A percentile compares a stretch with the other conserved stretches of the same genome.
Conservation (phyloP, 1,140 invertebrate genomes). For the Trichonephila inaurata region DNA sequence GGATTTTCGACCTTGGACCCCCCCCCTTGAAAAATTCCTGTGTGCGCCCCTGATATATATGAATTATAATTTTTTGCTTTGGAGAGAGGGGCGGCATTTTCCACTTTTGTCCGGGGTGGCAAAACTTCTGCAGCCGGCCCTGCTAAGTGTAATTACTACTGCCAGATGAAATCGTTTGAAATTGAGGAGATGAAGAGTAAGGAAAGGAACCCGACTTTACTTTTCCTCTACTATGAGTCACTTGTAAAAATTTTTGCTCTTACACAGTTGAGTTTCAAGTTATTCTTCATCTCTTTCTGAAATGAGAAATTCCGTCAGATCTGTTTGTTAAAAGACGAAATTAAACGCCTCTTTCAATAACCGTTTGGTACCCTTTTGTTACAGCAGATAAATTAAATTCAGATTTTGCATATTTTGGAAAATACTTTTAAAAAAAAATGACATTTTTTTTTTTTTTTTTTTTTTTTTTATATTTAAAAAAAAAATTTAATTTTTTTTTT, state of each 20-base stretch:
- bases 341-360: conserved; percentile 47
- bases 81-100: too few species aligned
- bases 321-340: conserved; percentile 17
- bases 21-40: too few species aligned
- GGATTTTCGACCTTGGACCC: too few species aligned
- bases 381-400: not conserved
- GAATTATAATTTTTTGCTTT: too few species aligned
- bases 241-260: conserved; percentile 28
- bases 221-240: not conserved
- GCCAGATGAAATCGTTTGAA: not conserved
- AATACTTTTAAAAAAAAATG: not conserved
- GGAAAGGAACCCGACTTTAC: conserved; percentile 19
- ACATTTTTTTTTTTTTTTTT: too few species aligned
- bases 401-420: not conserved
- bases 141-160: not conserved
- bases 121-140: conserved; percentile 9
- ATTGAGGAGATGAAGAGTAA: conserved; percentile 44
- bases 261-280: conserved; percentile 31
- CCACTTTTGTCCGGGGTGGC: too few species aligned
- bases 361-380: not conserved
- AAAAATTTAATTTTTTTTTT: not conserved
- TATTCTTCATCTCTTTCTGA: not conserved
- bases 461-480: too few species aligned
- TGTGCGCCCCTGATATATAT: too few species aligned
- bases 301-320: conserved; percentile 37